These are phyloP conservation scores for Lagodon rhomboides DNA, from an alignment of 2,797 vertebrate genomes.

Conservation along the genomic window DNA sequence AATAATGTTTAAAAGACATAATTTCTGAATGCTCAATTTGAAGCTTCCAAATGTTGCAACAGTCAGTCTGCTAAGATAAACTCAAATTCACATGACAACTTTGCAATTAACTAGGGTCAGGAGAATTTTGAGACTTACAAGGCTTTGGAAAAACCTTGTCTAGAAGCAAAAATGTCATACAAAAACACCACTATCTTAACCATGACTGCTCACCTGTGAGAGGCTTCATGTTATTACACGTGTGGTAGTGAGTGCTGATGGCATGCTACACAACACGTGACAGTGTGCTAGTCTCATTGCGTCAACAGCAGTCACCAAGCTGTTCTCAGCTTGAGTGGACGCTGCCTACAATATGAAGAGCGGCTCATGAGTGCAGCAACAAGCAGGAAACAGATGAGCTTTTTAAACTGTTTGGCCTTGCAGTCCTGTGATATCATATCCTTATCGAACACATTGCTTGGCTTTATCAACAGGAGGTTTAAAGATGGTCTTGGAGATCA, in stretches of 20 bases:
- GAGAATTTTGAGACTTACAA: background rate
- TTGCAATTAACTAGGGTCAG: background rate
- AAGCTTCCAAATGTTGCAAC: background rate
- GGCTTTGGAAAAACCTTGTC: too few relatives aligned
- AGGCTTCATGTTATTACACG: slow-evolving; percentile 7
- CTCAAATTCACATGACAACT: background rate
- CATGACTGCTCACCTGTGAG: slow-evolving; percentile 11
- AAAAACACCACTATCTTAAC: background rate
- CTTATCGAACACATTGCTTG: background rate
- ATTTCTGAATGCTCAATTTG: background rate
- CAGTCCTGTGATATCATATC: background rate
- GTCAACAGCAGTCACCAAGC: slow-evolving; percentile 33
- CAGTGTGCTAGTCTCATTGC: slow-evolving; percentile 42
- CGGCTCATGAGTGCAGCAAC: slow-evolving; percentile 18
- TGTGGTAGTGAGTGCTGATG: slow-evolving; percentile 5
- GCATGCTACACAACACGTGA: slow-evolving; percentile 26
- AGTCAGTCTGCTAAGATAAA: background rate
- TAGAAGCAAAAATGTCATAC: background rate
- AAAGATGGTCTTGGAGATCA: background rate
- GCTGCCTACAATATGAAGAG: slow-evolving; percentile 12
- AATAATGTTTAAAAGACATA: background rate
- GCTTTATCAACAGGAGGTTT: background rate
- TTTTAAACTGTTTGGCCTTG: background rate
- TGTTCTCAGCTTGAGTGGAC: slow-evolving; percentile 28
- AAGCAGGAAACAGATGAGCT: background rate